A percentile compares a stretch with the other conserved stretches of the same genome.
Conservation (phyloP, 2,888 invertebrate genomes). For the Andricus curvator region DNA sequence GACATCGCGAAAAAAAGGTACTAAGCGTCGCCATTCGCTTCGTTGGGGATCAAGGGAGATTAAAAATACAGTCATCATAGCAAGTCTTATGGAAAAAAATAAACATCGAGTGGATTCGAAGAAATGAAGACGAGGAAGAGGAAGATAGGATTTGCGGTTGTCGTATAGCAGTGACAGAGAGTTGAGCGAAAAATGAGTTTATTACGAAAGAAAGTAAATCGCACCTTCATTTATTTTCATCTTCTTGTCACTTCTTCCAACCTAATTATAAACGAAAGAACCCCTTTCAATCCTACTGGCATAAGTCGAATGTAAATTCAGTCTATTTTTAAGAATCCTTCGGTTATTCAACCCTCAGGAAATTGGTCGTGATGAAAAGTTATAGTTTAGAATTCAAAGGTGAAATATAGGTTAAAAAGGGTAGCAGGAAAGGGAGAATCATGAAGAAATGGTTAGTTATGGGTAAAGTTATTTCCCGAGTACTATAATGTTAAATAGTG, state of each 20-base stretch:
- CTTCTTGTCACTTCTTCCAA: not conserved
- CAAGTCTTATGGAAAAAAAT: not conserved
- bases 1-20: not conserved
- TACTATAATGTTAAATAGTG: not conserved
- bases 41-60: constrained; percentile 8
- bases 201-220: constrained; percentile 5
- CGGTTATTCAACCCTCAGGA: too few relatives aligned
- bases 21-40: not conserved
- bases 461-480: not conserved
- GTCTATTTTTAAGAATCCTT: not conserved
- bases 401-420: not conserved
- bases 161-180: constrained; percentile 2
- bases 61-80: not conserved
- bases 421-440: not conserved
- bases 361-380: too few relatives aligned
- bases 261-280: not conserved
- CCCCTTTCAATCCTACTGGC: not conserved
- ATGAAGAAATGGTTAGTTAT: not conserved
- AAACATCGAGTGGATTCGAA: not conserved
- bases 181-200: not conserved
- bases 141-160: not conserved
- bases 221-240: not conserved
- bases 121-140: constrained; percentile 2
- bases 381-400: not conserved
- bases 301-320: not conserved